Evolutionary conservation across 2,888 invertebrate genomes (phyloP).

Genomic region (Saturnia pavonia): DNA sequence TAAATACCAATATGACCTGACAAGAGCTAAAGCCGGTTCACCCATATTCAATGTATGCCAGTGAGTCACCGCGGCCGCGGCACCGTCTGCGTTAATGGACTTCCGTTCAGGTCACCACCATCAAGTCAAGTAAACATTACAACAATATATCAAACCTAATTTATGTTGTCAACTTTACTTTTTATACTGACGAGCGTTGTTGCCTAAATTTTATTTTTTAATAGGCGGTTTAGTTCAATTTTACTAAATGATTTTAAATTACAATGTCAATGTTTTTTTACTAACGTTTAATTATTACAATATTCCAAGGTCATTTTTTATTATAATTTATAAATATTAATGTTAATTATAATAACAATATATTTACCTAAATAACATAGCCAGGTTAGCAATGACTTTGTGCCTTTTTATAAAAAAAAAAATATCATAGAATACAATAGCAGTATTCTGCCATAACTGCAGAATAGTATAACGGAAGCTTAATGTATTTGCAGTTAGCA

Average conservation of each 20-base stretch:
- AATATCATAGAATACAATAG: too few relatives aligned
- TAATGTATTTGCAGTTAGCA: background rate
- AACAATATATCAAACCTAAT: background rate
- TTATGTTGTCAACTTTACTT: background rate
- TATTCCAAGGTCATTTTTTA: too few relatives aligned
- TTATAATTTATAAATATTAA: too few relatives aligned
- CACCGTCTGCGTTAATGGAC: background rate
- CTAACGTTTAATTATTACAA: too few relatives aligned
- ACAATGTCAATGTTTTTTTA: too few relatives aligned
- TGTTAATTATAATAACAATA: too few relatives aligned
- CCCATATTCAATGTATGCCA: conserved; percentile 3
- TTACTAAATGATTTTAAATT: too few relatives aligned
- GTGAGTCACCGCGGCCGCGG: background rate
- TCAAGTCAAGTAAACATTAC: background rate
- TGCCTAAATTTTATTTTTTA: background rate
- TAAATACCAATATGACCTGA: background rate
- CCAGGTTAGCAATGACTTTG: too few relatives aligned
- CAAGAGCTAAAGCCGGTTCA: background rate
- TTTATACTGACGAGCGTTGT: background rate
- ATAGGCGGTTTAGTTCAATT: too few relatives aligned
- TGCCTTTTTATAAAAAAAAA: too few relatives aligned
- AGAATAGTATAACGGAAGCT: background rate
- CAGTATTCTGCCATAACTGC: background rate
- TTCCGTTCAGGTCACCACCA: conserved; percentile 1
- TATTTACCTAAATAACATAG: too few relatives aligned